Evolutionary conservation across 64 coral and sea anemone species (phyloP), one percentile per base, ranked within the genome.

Genomic region (Stylophora pistillata): DNA sequence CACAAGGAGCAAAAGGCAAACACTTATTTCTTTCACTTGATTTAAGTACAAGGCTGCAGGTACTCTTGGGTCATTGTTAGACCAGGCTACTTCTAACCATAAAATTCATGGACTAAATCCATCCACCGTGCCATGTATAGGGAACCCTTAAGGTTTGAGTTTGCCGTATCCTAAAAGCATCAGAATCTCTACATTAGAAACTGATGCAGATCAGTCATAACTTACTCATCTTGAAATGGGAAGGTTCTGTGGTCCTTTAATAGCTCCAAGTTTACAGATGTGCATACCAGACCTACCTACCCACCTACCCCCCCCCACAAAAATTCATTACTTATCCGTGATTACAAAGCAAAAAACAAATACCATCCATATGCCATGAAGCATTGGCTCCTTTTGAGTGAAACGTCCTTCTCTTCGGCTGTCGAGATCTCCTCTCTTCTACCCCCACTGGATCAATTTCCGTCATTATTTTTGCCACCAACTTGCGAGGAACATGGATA

Each of bases 331-430:
- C n/a, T n/a, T n/a, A n/a, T n/a, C n/a, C n/a, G n/a, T n/a, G n/a
- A n/a, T n/a, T n/a, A n/a, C n/a, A n/a, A n/a, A n/a, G n/a, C n/a
- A n/a, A n/a, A n/a, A n/a, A n/a, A n/a, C n/a, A n/a, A n/a, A n/a
- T n/a, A 20, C 89, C 81, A 60, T 91, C 89, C 11, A 58, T 47
- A 77, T 91, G 89, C 89, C 89, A 91, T 76, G 68, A 73, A 74
- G 71, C 88, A 93, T 88, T 83, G 74, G 91, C 86, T 41, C 91
- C 91, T 9, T 78, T 86, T 73, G 59, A 53, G 56, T 12, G 52
- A 65, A 89, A 89, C 69, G 57, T 29, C 62, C 86, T 33, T 47
- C 86, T 74, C 56, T 70, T 32, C 65, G 85, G 70, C 18, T 86
- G 86, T 55, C 76, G 77, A 55, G 81, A 70, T 58, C 70, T 74